Percentiles rank a stretch among this genome's conserved stretches.
Evolutionary conservation across 2,113 vertebrate genomes (phyloP).

Genomic region (Peromyscus polionotus): DNA sequence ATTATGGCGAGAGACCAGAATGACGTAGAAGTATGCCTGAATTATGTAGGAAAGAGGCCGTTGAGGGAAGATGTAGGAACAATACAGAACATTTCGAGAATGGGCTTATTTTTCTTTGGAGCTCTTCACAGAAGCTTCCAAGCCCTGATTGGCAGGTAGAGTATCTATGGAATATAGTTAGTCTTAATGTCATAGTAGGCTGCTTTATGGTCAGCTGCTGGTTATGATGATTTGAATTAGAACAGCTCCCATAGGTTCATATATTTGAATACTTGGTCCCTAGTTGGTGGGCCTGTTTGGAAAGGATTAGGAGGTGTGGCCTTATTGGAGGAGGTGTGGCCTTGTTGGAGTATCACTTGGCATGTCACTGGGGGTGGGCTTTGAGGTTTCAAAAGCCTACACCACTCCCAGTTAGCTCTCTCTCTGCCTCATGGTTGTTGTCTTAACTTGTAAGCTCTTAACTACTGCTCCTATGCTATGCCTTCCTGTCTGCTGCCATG

Average conservation of each 20-base stretch:
- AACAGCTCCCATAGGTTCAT: not conserved
- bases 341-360: not conserved
- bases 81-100: not conserved
- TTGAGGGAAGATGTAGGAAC: not conserved
- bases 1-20: not conserved
- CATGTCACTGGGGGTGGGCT: not conserved
- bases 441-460: not conserved
- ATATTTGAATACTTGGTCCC: not conserved
- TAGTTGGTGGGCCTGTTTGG: not conserved
- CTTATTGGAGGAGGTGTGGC: not conserved
- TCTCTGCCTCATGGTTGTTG: not conserved
- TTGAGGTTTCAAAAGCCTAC: not conserved
- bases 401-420: not conserved
- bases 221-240: not conserved
- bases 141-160: not conserved
- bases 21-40: not conserved
- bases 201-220: not conserved
- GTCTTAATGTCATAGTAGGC: not conserved
- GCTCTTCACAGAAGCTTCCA: not conserved
- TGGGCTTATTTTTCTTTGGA: not conserved
- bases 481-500: not conserved
- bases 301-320: not conserved
- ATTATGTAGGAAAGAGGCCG: not conserved
- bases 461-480: not conserved
- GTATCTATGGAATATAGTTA: not conserved